A percentile compares a stretch with the other conserved stretches of the same genome.
These are phyloP conservation scores for Drosophila eohydei DNA, from an alignment of 2,888 invertebrate species.

Conservation along the genomic window DNA sequence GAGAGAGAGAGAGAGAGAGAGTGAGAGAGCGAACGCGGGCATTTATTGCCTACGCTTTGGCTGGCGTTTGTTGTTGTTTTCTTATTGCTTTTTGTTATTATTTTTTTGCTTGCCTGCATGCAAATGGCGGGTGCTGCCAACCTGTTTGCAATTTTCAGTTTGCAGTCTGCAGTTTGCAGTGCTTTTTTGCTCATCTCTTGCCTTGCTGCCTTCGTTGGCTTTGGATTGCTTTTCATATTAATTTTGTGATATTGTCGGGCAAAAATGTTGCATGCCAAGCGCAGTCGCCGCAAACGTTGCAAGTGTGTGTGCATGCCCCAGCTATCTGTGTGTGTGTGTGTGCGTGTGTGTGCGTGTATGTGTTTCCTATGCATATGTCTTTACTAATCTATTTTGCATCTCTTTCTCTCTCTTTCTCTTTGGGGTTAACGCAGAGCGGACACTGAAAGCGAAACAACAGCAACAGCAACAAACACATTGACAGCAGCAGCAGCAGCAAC, in stretches of 20 bases:
- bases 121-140: conserved; percentile 45
- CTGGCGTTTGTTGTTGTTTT: conserved; percentile 1
- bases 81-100: background rate
- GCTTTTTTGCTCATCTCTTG: conserved; percentile 10
- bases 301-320: conserved; percentile 46
- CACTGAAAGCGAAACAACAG: conserved; percentile 77
- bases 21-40: background rate
- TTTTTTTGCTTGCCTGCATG: conserved; percentile 16
- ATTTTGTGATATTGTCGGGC: conserved; percentile 3
- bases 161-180: conserved; percentile 8
- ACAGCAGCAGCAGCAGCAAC: conserved; percentile 28
- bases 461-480: conserved; percentile 56
- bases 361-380: conserved; percentile 9
- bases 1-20: background rate
- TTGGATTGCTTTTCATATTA: conserved; percentile 1
- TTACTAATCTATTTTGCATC: conserved; percentile 3
- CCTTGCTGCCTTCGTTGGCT: conserved; percentile 2
- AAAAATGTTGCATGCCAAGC: conserved; percentile 53
- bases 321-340: conserved; percentile 22
- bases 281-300: conserved; percentile 42
- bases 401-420: conserved; percentile 3
- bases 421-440: conserved; percentile 73
- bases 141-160: conserved; percentile 31
- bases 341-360: conserved; percentile 9
- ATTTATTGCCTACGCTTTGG: background rate